Evolutionary conservation across 2,113 vertebrate species (phyloP).

Genomic region (Podarcis raffonei): DNA sequence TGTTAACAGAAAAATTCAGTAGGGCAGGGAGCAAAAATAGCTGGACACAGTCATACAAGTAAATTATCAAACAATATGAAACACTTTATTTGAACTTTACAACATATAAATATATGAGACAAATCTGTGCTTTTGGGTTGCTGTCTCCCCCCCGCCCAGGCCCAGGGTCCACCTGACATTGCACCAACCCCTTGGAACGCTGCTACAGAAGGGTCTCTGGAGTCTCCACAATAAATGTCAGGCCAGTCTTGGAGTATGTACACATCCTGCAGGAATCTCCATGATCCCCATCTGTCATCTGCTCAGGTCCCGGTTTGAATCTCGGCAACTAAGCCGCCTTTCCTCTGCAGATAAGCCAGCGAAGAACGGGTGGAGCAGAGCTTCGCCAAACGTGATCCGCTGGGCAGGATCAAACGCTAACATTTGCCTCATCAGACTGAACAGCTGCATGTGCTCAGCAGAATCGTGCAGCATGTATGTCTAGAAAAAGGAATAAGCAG

Average conservation of each 20-base stretch:
- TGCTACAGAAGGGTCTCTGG: rapidly evolving
- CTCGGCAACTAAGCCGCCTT: slow-evolving; percentile 64
- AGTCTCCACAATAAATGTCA: neutral
- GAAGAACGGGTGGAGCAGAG: slow-evolving; percentile 90
- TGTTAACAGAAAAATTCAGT: slow-evolving; percentile 7
- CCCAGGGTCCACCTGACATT: slow-evolving; percentile 43
- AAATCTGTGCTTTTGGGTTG: slow-evolving; percentile 79
- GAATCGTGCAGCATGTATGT: slow-evolving; percentile 88
- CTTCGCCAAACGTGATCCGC: slow-evolving; percentile 88
- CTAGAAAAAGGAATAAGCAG: slow-evolving; percentile 69
- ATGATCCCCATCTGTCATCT: slow-evolving; percentile 71
- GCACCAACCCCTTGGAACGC: neutral
- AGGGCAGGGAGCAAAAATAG: neutral
- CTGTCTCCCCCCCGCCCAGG: slow-evolving; percentile 25
- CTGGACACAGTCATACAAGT: slow-evolving; percentile 64
- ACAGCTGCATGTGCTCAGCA: slow-evolving; percentile 86
- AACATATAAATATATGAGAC: slow-evolving; percentile 86
- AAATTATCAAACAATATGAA: slow-evolving; percentile 85
- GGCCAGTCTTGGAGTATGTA: neutral
- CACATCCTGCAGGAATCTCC: neutral
- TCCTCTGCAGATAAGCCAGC: slow-evolving; percentile 77
- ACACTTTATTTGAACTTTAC: slow-evolving; percentile 87
- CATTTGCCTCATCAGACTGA: slow-evolving; percentile 92
- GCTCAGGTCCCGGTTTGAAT: slow-evolving; percentile 76
- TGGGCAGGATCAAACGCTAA: slow-evolving; percentile 88